Evolutionary conservation across 2,113 vertebrate species (phyloP).

Genomic region (Aptenodytes patagonicus): DNA sequence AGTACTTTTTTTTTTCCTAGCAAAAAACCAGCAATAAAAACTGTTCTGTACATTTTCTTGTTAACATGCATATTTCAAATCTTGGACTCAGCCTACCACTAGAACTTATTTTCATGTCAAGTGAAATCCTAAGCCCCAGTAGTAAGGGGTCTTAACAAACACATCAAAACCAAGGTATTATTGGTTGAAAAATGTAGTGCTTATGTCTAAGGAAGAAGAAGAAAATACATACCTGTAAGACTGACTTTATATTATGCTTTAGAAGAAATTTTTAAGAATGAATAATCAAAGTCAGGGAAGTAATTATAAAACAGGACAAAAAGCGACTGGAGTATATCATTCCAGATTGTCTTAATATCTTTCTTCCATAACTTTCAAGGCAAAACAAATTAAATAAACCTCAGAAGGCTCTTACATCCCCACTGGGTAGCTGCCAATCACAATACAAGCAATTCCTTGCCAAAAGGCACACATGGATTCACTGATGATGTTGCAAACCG

Average conservation of each 20-base stretch:
- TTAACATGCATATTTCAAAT: neutral
- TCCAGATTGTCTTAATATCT: neutral
- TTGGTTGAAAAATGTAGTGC: neutral
- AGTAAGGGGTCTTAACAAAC: neutral
- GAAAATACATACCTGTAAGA: neutral
- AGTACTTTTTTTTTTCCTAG: neutral
- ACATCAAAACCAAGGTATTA: neutral
- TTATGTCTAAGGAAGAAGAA: neutral
- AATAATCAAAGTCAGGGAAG: neutral
- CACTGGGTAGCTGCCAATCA: neutral
- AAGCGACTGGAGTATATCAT: neutral
- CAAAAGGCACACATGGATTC: neutral
- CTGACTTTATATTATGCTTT: neutral
- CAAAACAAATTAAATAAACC: neutral
- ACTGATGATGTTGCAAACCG: neutral
- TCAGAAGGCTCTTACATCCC: neutral
- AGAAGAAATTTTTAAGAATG: neutral
- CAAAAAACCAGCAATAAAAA: neutral
- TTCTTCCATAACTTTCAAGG: neutral
- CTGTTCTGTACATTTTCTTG: neutral
- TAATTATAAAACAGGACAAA: neutral
- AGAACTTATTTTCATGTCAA: neutral
- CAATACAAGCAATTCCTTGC: neutral
- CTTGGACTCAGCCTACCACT: neutral
- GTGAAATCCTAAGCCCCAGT: neutral